phyloP scores from a whole-genome alignment of 2,888 invertebrate genomes.

The Orthonychiurus folsomi region DNA sequence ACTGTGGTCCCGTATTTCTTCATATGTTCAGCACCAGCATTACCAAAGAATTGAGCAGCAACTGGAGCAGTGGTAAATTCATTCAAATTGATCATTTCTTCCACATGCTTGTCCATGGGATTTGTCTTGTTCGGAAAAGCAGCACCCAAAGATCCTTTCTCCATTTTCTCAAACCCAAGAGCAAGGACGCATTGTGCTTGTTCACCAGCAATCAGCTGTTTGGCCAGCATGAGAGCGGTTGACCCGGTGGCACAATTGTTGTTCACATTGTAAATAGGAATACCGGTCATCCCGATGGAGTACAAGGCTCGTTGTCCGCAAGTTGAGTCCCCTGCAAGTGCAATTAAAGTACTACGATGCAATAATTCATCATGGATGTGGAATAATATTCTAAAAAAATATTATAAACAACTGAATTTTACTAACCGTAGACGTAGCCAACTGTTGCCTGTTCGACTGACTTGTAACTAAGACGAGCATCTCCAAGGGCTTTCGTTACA shows the following conservation, averaged over 20 bases:
- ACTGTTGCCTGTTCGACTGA: conserved; percentile 81
- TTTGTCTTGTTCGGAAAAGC: conserved; percentile 72
- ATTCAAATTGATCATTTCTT: conserved; percentile 69
- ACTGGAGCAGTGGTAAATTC: conserved; percentile 77
- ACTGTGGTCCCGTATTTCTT: conserved; percentile 85
- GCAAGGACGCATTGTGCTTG: conserved; percentile 80
- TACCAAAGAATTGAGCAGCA: conserved; percentile 91
- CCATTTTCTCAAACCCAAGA: conserved; percentile 97
- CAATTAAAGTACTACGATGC: conserved; percentile 1
- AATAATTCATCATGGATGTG: not conserved
- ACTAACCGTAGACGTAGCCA: conserved; percentile 77
- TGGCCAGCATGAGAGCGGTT: conserved; percentile 78
- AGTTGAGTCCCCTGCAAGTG: conserved; percentile 68
- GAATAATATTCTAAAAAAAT: conserved; percentile 7
- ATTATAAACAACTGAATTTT: not conserved
- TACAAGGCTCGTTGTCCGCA: conserved; percentile 91
- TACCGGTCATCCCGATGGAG: conserved; percentile 88
- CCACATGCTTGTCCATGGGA: conserved; percentile 80
- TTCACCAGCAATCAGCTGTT: conserved; percentile 85
- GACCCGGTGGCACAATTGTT: conserved; percentile 98
- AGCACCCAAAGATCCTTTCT: conserved; percentile 67
- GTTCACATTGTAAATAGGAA: conserved; percentile 95
- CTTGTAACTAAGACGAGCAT: conserved; percentile 66
- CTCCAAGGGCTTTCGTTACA: conserved; percentile 72
- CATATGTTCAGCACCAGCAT: conserved; percentile 93